Evolutionary conservation across 2,888 invertebrate genomes (phyloP), one percentile per base, ranked within the genome.

Genomic region (Xylophagus ater): DNA sequence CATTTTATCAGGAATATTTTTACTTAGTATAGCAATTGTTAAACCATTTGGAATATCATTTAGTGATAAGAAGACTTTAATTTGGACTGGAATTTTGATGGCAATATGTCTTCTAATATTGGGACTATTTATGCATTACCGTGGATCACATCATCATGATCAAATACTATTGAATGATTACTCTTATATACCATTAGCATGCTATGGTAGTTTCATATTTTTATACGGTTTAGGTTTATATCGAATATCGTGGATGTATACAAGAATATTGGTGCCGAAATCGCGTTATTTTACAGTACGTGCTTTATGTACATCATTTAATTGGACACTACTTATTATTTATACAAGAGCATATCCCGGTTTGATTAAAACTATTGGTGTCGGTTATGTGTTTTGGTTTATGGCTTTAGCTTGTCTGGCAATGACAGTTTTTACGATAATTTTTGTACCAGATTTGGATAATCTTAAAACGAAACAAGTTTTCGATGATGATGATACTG

Each of bases 321-420:
- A 78, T 50, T 82, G 82, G 82, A 63, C 71, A 10, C 58, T 76
- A n/a, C 77, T 79, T 0, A 81, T 81, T 51, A 59, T 66, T 1
- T 74, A 74, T 2, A 76, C 78, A 0, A 72, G 73, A 43, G 53
- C 74, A 15, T 82, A 80, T 34, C 71, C 74, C 47, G 73, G 74
- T 41, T 60, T 84, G 49, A 61, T 69, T 1, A 61, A 61, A 4
- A 47, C 56, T 30, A 64, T 78, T 1, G 72, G 72, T n/a, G 62
- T 69, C 10, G 74, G 74, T 2, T 73, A 73, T 57, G 72, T 79
- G 1, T 74, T 85, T 46, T 76, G 73, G 65, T 60, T 78, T 41
- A 86, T 83, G 58, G 72, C 74, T 2, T 57, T 68, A 0, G 68
- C 72, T 18, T 76, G 78, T 48, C 49, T 73, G 1, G 43, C 76